A percentile compares a stretch with the other conserved stretches of the same genome.
These are phyloP conservation scores for Callinectes sapidus DNA, from an alignment of 2,888 invertebrate genomes.

Conservation along the genomic window DNA sequence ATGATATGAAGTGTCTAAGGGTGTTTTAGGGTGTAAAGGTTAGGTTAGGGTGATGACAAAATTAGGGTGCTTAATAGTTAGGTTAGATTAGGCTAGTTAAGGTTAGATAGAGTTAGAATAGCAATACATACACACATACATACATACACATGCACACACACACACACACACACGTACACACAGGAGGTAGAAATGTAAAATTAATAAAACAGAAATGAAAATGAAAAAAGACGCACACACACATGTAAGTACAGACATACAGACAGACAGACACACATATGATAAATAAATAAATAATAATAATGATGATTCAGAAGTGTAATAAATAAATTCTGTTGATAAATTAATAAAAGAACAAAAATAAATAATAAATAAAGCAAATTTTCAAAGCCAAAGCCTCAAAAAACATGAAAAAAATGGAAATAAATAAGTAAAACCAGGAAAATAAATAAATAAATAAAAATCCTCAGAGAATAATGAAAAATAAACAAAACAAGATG, in stretches of 20 bases:
- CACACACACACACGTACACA: background rate
- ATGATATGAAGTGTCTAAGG: too few relatives aligned
- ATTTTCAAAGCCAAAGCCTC: background rate
- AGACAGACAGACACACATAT: background rate
- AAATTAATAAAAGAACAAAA: background rate
- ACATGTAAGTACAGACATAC: background rate
- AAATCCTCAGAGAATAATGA: background rate
- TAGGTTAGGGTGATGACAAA: background rate
- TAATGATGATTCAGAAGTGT: too few relatives aligned
- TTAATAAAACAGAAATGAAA: background rate
- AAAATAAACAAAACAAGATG: too few relatives aligned
- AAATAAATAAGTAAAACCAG: background rate
- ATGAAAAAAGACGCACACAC: background rate
- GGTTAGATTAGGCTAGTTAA: background rate
- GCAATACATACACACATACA: background rate
- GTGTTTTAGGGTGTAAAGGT: background rate
- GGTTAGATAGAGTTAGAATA: too few relatives aligned
- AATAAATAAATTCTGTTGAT: background rate
- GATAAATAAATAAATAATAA: background rate
- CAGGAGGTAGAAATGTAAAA: background rate
- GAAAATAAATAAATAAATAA: background rate
- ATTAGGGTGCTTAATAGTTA: background rate
- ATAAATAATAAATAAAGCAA: background rate
- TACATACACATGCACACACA: background rate
- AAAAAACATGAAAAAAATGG: background rate